phyloP scores from a whole-genome alignment of 2,797 vertebrate genomes.

The Hoplostethus mediterraneus region DNA sequence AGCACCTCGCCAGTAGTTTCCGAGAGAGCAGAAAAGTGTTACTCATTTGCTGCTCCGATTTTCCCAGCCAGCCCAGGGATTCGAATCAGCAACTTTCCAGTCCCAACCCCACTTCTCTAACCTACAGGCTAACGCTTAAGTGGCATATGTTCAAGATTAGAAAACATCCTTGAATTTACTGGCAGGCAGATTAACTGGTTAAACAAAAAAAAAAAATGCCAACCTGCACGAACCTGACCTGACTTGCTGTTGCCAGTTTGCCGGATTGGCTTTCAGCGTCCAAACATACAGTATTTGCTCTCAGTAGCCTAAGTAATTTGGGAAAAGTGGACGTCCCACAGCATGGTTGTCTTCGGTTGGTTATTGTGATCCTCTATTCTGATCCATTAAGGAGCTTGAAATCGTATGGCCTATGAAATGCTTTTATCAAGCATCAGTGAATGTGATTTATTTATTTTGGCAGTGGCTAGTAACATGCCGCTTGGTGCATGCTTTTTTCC shows the following conservation, averaged over 20 bases:
- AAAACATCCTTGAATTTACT: conserved; percentile 9
- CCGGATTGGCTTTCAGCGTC: conserved; percentile 16
- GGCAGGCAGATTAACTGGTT: conserved; percentile 28
- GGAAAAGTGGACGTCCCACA: conserved; percentile 13
- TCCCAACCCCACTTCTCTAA: no score
- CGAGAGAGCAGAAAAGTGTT: no score
- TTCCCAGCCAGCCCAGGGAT: no score
- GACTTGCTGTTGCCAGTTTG: conserved; percentile 35
- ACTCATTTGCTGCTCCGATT: no score
- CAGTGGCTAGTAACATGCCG: not conserved
- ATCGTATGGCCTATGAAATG: not conserved
- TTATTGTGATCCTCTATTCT: not conserved
- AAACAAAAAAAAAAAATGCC: conserved; percentile 28
- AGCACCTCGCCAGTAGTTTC: no score
- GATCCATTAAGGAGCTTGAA: no score
- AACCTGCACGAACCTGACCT: conserved; percentile 50
- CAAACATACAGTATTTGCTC: conserved; percentile 46
- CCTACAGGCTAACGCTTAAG: no score
- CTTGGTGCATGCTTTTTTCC: not conserved
- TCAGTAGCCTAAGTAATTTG: conserved; percentile 5
- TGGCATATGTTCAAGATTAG: conserved; percentile 1
- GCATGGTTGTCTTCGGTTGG: not conserved
- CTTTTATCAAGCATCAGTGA: not conserved
- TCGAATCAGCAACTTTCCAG: no score
- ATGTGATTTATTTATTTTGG: conserved; percentile 16